Evolutionary conservation across 37 sponge, comb jelly and placozoan species (phyloP), one percentile per base, ranked within the genome.

Genomic region (Cliona cf. orientalis): DNA sequence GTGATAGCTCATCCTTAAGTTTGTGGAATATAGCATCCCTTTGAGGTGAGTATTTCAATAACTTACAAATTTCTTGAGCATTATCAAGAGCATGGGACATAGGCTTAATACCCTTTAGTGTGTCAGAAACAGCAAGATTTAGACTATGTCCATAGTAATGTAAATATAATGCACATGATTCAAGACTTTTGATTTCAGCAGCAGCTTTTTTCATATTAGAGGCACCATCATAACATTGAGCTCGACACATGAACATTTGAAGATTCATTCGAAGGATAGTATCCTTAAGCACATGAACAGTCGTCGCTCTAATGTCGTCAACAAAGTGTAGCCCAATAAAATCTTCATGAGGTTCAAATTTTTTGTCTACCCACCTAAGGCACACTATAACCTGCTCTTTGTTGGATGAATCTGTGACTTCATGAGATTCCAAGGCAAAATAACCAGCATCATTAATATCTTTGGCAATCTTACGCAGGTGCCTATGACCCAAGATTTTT

Each of bases 151-250:
- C 69, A 75, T 84, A 75, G 43, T 77, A 84, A 58, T 75, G 85
- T 28, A 62, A 49, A 46, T 70, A 84, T n/a, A 86, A 58, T 46
- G 86, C 79, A 29, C 39, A 26, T 42, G 72, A 73, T 61, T 78
- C 86, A 62, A 71, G 39, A 35, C 4, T n/a, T 38, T 43, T 44
- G 4, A 86, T 71, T 81, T 71, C 39, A 36, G n/a, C 38, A 26
- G 86, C 79, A 70, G 62, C 80, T 21, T 57, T 46, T 1, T 62
- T 71, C 80, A 60, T 86, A 32, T 69, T 79, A 9, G 53, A 46
- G 29, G 80, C 86, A 6, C 86, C 80, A 86, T 86, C 79, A 70
- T 86, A 86, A 32, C 86, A 86, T 42, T 86, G 86, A 17, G 31
- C 80, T 42, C 66, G 66, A 58, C 60, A 70, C 61, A 44, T 84